A percentile compares a stretch with the other conserved stretches of the same genome.
phyloP scores from a whole-genome alignment of 2,113 vertebrate genomes.

The Apeltes quadracus region DNA sequence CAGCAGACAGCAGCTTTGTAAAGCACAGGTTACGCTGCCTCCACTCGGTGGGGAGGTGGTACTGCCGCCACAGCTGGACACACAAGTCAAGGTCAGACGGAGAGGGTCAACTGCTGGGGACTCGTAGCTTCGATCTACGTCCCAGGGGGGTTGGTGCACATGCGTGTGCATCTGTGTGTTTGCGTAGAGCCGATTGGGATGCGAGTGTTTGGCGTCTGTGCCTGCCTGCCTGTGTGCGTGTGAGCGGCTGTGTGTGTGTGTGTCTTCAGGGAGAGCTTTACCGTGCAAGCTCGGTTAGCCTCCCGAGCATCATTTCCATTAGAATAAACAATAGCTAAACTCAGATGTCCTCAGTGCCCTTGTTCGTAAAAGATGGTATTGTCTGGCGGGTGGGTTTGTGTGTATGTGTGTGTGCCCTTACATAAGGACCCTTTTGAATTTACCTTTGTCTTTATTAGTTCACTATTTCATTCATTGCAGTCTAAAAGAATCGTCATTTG shows the following conservation, averaged over 20 bases:
- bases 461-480: background rate
- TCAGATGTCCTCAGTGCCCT: conserved; percentile 68
- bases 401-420: conserved; percentile 19
- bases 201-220: conserved; percentile 39
- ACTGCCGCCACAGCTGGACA: conserved; percentile 55
- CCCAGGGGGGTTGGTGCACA: background rate
- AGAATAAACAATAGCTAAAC: conserved; percentile 74
- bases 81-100: conserved; percentile 61
- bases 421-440: conserved; percentile 9
- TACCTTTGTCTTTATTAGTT: conserved; percentile 33
- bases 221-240: background rate
- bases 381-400: conserved; percentile 25
- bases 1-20: conserved; percentile 10
- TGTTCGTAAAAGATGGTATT: conserved; percentile 61
- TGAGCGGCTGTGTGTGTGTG: conserved; percentile 22
- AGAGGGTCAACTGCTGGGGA: conserved; percentile 41
- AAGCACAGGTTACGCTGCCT: conserved; percentile 49
- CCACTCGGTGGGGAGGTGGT: conserved; percentile 55
- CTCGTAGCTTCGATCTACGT: conserved; percentile 17
- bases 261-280: conserved; percentile 42
- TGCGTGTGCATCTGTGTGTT: conserved; percentile 21
- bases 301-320: conserved; percentile 67
- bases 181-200: conserved; percentile 36
- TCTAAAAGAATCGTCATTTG: conserved; percentile 7
- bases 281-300: conserved; percentile 44